Evolutionary conservation across 2,888 invertebrate species (phyloP).

Genomic region (Ectemnius cavifrons): DNA sequence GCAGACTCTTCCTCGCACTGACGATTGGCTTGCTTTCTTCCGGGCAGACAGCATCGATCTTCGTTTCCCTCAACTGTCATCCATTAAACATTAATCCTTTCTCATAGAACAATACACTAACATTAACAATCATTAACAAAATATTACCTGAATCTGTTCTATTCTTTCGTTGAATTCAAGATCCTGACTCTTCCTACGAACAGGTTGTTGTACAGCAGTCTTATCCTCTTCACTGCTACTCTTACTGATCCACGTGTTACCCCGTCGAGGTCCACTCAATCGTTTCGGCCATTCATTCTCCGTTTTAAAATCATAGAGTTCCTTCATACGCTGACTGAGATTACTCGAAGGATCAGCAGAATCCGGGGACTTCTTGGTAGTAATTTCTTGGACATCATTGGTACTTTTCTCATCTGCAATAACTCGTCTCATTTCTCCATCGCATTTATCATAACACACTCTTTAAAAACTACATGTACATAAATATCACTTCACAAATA

Average conservation of each 20-base stretch:
- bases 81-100: background rate
- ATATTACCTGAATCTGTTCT: slow-evolving; percentile 42
- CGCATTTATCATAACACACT: background rate
- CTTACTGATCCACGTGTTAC: slow-evolving; percentile 63
- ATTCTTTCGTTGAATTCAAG: slow-evolving; percentile 66
- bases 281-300: slow-evolving; percentile 70
- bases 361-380: slow-evolving; percentile 32
- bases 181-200: slow-evolving; percentile 65
- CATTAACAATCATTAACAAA: too few species aligned
- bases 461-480: too few species aligned
- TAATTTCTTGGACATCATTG: background rate
- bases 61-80: slow-evolving; percentile 39
- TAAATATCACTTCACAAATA: too few species aligned
- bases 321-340: slow-evolving; percentile 69
- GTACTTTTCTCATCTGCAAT: slow-evolving; percentile 37
- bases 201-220: slow-evolving; percentile 11
- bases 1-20: background rate
- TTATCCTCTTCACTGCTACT: slow-evolving; percentile 65
- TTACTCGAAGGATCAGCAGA: slow-evolving; percentile 42
- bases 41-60: slow-evolving; percentile 28
- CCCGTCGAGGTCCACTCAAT: slow-evolving; percentile 38
- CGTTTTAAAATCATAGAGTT: slow-evolving; percentile 70
- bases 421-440: slow-evolving; percentile 2
- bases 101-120: background rate
- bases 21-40: background rate